Evolutionary conservation across 2,113 vertebrate species (phyloP).

Genomic region (Melanotaenia duboulayi): DNA sequence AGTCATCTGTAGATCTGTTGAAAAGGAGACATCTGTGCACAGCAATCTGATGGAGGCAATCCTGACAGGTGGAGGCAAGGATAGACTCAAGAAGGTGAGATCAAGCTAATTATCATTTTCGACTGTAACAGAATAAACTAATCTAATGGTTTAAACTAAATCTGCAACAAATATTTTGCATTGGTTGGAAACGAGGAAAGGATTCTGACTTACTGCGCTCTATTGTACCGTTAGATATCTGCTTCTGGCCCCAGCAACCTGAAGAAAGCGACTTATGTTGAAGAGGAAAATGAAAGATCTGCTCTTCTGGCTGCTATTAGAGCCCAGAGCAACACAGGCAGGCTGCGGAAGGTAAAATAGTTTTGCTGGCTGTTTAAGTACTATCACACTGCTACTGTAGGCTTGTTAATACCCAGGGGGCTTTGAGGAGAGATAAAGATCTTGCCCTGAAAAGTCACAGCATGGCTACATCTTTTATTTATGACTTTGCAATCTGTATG

Average conservation of each 20-base stretch:
- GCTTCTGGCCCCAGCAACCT: constrained; percentile 58
- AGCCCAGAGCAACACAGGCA: constrained; percentile 80
- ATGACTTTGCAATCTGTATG: neutral
- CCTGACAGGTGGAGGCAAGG: constrained; percentile 86
- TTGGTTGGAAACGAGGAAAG: neutral
- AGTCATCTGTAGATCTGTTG: constrained; percentile 84
- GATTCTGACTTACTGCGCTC: constrained; percentile 5
- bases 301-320: constrained; percentile 92
- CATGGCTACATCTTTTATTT: neutral
- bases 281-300: constrained; percentile 86
- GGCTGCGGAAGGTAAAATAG: constrained; percentile 88
- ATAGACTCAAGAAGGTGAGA: constrained; percentile 91
- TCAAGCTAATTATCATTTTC: constrained; percentile 6
- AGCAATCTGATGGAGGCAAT: constrained; percentile 94
- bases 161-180: neutral
- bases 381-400: neutral
- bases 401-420: constrained; percentile 8
- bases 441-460: neutral
- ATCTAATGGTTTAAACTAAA: neutral
- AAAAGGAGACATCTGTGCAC: constrained; percentile 89
- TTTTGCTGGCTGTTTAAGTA: neutral
- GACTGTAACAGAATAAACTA: neutral
- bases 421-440: constrained; percentile 7
- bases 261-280: constrained; percentile 71
- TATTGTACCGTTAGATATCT: constrained; percentile 77